phyloP scores from a whole-genome alignment of 2,113 vertebrate species.

The Ptilonorhynchus violaceus region DNA sequence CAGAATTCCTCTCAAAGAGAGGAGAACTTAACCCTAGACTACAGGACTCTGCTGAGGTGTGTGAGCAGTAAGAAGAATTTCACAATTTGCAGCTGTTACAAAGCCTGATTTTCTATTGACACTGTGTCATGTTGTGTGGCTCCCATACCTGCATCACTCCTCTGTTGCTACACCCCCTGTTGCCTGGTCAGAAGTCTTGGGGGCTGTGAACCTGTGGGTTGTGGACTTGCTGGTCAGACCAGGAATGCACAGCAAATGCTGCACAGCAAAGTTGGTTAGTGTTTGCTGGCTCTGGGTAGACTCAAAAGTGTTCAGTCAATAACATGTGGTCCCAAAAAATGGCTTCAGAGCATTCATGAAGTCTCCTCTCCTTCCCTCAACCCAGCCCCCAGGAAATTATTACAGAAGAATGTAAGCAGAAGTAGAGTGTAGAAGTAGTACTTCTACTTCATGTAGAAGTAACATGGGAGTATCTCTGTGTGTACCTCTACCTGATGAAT shows the following conservation, averaged over 20 bases:
- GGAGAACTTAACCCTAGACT: fast-evolving
- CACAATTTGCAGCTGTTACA: background rate
- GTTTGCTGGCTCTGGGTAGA: background rate
- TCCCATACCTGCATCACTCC: background rate
- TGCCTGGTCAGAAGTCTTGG: background rate
- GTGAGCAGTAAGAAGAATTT: background rate
- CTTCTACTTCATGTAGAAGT: no score
- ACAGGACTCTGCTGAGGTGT: fast-evolving
- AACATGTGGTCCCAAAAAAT: background rate
- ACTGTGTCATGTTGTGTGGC: fast-evolving
- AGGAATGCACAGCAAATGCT: no score
- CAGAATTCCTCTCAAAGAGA: background rate
- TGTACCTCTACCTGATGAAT: background rate
- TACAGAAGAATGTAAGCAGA: no score
- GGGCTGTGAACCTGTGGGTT: fast-evolving
- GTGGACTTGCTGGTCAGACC: background rate
- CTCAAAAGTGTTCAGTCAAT: background rate
- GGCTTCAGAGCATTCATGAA: background rate
- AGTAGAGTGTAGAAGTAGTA: no score
- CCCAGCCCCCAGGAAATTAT: background rate
- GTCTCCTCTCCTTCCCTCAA: background rate
- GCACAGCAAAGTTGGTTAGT: background rate
- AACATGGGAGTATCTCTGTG: background rate
- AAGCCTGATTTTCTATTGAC: background rate
- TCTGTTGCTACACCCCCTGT: background rate